A percentile compares a stretch with the other conserved stretches of the same genome.
phyloP scores from a whole-genome alignment of 2,113 vertebrate genomes.

The Cavia aperea region DNA sequence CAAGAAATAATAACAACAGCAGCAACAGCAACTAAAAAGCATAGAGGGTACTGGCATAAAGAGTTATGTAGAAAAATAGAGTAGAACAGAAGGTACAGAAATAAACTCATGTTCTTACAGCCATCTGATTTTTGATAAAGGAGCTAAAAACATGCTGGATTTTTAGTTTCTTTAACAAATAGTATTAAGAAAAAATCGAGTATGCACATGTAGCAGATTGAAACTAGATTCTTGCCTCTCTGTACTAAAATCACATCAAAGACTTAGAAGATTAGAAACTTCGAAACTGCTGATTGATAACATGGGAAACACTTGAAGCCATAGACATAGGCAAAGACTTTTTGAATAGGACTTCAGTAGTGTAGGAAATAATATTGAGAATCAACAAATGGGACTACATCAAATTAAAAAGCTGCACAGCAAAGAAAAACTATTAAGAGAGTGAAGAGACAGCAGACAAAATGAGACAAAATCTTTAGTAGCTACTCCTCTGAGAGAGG shows the following conservation, averaged over 20 bases:
- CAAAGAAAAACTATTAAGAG: neutral
- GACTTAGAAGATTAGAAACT: neutral
- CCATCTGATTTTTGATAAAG: neutral
- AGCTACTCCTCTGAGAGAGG: neutral
- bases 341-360: neutral
- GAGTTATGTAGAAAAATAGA: neutral
- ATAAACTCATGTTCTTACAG: neutral
- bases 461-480: neutral
- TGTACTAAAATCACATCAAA: neutral
- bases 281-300: neutral
- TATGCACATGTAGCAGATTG: neutral
- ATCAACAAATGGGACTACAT: neutral
- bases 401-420: neutral
- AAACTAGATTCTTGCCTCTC: neutral
- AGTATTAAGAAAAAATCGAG: neutral
- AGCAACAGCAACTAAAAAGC: neutral
- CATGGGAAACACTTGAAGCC: neutral
- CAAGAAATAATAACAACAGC: too few relatives aligned
- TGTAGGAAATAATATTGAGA: neutral
- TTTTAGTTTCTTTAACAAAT: neutral
- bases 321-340: neutral
- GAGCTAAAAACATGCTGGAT: neutral
- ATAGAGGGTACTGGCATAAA: neutral
- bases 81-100: neutral
- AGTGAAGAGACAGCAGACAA: neutral